These are phyloP conservation scores for Dasypolia templi DNA, from an alignment of 2,888 invertebrate genomes.

Conservation along the genomic window DNA sequence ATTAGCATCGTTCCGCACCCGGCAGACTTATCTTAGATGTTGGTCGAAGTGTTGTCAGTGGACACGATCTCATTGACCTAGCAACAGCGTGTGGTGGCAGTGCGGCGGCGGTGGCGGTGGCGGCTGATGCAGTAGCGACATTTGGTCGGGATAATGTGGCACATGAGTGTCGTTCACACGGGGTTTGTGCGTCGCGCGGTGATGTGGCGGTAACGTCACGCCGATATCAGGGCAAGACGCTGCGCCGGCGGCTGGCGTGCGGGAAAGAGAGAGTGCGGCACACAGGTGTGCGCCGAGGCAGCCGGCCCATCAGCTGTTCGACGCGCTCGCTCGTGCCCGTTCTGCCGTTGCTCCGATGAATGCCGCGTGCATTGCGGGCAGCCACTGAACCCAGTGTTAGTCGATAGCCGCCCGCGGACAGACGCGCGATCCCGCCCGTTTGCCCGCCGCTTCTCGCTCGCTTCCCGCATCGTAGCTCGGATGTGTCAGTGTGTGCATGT, in stretches of 20 bases:
- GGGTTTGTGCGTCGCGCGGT: conserved; percentile 61
- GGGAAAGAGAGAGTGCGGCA: conserved; percentile 84
- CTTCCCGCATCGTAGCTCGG: conserved; percentile 70
- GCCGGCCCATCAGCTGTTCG: conserved; percentile 87
- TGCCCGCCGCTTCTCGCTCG: conserved; percentile 74
- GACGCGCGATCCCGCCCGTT: conserved; percentile 78
- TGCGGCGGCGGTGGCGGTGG: conserved; percentile 35
- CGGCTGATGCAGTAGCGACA: conserved; percentile 59
- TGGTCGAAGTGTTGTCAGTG: conserved; percentile 1
- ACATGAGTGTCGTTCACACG: conserved; percentile 71
- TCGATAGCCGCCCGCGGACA: conserved; percentile 82
- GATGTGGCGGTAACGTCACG: conserved; percentile 74
- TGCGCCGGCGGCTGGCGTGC: conserved; percentile 78
- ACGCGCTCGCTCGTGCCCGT: conserved; percentile 79
- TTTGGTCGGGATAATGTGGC: conserved; percentile 67
- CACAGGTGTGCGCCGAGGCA: conserved; percentile 86
- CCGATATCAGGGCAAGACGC: conserved; percentile 79
- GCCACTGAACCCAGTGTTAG: conserved; percentile 82
- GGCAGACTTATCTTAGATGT: background rate
- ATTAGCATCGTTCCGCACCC: conserved; percentile 28
- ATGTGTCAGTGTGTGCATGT: conserved; percentile 85
- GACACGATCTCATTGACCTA: conserved; percentile 63
- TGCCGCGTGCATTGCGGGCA: conserved; percentile 73
- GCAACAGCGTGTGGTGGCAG: conserved; percentile 54
- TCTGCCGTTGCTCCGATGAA: conserved; percentile 72